A percentile compares a stretch with the other conserved stretches of the same genome.
Conservation (phyloP, 2,113 vertebrate genomes). For the Caranx ignobilis region DNA sequence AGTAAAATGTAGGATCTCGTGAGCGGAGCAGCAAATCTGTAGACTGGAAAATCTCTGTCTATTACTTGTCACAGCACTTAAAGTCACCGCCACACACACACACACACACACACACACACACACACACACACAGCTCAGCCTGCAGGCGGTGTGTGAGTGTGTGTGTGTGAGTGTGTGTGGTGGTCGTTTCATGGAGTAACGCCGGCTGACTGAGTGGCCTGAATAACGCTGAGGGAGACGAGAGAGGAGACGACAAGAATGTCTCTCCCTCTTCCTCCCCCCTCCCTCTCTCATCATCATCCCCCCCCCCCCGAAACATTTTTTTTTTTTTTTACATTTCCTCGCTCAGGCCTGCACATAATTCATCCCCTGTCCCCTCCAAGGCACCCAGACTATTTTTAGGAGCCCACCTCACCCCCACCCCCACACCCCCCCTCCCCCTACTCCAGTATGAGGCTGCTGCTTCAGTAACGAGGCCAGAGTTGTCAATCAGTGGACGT, state of each 20-base stretch:
- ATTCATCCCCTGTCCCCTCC: conserved; percentile 43
- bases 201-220: conserved; percentile 56
- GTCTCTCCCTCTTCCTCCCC: neutral
- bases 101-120: conserved; percentile 26
- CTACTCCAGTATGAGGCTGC: conserved; percentile 15
- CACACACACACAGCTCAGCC: conserved; percentile 25
- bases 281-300: neutral
- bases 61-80: conserved; percentile 36
- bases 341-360: conserved; percentile 24
- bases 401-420: conserved; percentile 49
- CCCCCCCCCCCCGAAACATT: neutral
- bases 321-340: conserved; percentile 2
- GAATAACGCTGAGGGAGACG: conserved; percentile 52
- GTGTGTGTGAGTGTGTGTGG: neutral
- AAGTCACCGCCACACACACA: conserved; percentile 29
- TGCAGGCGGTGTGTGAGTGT: conserved; percentile 19
- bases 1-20: neutral
- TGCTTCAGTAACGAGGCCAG: conserved; percentile 62
- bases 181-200: conserved; percentile 12
- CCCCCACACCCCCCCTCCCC: neutral
- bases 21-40: neutral
- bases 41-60: conserved; percentile 5
- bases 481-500: neutral
- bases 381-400: conserved; percentile 69
- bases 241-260: conserved; percentile 56